phyloP scores from a whole-genome alignment of 2,888 invertebrate species.

The Microchrysa polita region DNA sequence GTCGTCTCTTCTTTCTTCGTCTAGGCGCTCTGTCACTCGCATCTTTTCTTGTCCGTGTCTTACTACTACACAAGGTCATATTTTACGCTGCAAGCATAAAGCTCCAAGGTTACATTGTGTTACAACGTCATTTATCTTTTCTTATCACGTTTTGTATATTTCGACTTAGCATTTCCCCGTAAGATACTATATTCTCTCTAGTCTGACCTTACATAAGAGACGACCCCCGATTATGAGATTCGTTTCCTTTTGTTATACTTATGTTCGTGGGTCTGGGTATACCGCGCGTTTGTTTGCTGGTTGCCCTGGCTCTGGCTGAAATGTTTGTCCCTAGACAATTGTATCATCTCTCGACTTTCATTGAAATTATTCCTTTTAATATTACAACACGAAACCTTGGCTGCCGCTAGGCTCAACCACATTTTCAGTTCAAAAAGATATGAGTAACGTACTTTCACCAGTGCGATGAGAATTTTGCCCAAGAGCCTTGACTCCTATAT shows the following conservation, averaged over 20 bases:
- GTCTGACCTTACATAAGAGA: slow-evolving; percentile 7
- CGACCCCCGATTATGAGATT: slow-evolving; percentile 2
- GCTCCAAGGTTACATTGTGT: slow-evolving; percentile 40
- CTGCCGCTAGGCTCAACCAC: no score
- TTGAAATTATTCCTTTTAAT: slow-evolving; percentile 41
- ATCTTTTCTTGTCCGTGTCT: no score
- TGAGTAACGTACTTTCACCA: neutral
- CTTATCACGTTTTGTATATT: slow-evolving; percentile 27
- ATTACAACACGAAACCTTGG: neutral
- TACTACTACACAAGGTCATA: no score
- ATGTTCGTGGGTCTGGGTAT: no score
- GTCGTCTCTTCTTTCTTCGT: slow-evolving; percentile 12
- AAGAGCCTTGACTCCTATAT: neutral
- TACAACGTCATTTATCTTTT: slow-evolving; percentile 43
- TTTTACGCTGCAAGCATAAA: slow-evolving; percentile 1
- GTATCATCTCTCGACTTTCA: slow-evolving; percentile 40
- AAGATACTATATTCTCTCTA: slow-evolving; percentile 4
- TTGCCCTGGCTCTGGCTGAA: neutral
- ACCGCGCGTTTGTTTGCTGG: neutral
- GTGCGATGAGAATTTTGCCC: neutral
- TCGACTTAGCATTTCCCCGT: neutral
- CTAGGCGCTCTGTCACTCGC: no score
- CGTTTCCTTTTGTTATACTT: slow-evolving; percentile 4
- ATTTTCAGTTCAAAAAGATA: neutral
- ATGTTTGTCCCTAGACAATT: slow-evolving; percentile 42